phyloP scores from a whole-genome alignment of 2,888 invertebrate species.

The Cheilosia urbana region DNA sequence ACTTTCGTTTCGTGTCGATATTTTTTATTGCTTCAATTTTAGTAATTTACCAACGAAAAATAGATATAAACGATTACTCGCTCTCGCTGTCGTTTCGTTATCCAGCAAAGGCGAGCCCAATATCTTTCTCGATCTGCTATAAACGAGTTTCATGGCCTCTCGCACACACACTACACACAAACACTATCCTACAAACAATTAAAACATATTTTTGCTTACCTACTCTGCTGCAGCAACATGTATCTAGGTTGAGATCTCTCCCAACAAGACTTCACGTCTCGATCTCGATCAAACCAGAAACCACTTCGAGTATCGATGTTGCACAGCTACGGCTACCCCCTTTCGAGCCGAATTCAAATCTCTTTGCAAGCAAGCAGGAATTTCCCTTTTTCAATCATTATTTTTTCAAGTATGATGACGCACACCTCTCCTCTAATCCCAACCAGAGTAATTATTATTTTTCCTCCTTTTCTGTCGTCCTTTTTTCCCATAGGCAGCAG shows the following conservation, averaged over 20 bases:
- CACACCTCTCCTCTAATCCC: background rate
- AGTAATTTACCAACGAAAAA: conserved; percentile 20
- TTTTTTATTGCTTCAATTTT: conserved; percentile 14
- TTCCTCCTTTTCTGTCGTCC: conserved; percentile 1
- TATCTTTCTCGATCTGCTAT: conserved; percentile 26
- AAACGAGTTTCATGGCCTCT: conserved; percentile 16
- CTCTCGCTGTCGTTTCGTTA: background rate
- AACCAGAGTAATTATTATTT: conserved; percentile 18
- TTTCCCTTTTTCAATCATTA: background rate
- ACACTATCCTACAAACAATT: background rate
- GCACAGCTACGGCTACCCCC: background rate
- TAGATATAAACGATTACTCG: conserved; percentile 4
- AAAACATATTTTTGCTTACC: no score
- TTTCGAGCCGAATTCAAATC: background rate
- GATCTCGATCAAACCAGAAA: conserved; percentile 36
- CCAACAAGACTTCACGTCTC: background rate
- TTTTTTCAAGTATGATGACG: conserved; percentile 5
- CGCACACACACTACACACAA: background rate
- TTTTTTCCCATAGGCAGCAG: background rate
- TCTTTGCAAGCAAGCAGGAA: conserved; percentile 1
- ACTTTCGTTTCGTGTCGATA: conserved; percentile 5
- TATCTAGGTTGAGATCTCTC: conserved; percentile 9
- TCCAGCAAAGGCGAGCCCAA: conserved; percentile 5
- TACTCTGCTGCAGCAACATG: conserved; percentile 12
- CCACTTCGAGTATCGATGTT: conserved; percentile 58